These are phyloP conservation scores for Cephus cinctus DNA, from an alignment of 1,140 invertebrate species.

Conservation along the genomic window DNA sequence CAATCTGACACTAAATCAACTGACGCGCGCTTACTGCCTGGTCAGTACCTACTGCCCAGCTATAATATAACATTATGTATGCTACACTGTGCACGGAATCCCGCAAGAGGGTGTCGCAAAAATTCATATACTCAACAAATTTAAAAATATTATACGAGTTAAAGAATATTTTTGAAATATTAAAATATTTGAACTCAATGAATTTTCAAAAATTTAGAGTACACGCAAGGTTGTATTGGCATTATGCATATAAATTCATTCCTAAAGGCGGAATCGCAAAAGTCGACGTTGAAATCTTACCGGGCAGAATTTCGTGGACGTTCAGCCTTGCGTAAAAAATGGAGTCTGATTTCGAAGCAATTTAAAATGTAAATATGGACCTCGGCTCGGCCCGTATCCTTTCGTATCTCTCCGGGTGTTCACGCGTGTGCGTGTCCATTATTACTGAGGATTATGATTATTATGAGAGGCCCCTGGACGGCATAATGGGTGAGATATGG, in stretches of 20 bases:
- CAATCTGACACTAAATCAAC: constrained; percentile 49
- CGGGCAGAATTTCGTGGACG: neutral
- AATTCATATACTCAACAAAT: too few species aligned
- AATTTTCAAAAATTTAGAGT: too few species aligned
- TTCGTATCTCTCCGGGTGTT: constrained; percentile 7
- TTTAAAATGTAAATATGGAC: constrained; percentile 33
- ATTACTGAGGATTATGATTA: constrained; percentile 24
- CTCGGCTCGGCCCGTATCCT: constrained; percentile 20
- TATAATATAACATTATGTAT: too few species aligned
- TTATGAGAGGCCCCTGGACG: constrained; percentile 13
- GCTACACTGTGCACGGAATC: too few species aligned
- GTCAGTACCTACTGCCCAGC: too few species aligned
- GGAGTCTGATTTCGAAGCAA: constrained; percentile 29
- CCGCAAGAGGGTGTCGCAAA: too few species aligned
- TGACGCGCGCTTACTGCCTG: constrained; percentile 32
- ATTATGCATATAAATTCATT: too few species aligned
- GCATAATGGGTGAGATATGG: constrained; percentile 31
- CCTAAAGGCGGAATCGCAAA: too few species aligned
- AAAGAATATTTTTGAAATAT: too few species aligned
- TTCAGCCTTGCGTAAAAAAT: constrained; percentile 17
- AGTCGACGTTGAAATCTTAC: neutral
- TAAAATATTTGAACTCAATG: too few species aligned
- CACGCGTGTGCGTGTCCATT: constrained; percentile 13
- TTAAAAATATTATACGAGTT: too few species aligned
- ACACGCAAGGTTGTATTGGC: too few species aligned